Base-by-base conservation (phyloP, 2,113 vertebrate genomes). In the Colistium nudipinnis region DNA sequence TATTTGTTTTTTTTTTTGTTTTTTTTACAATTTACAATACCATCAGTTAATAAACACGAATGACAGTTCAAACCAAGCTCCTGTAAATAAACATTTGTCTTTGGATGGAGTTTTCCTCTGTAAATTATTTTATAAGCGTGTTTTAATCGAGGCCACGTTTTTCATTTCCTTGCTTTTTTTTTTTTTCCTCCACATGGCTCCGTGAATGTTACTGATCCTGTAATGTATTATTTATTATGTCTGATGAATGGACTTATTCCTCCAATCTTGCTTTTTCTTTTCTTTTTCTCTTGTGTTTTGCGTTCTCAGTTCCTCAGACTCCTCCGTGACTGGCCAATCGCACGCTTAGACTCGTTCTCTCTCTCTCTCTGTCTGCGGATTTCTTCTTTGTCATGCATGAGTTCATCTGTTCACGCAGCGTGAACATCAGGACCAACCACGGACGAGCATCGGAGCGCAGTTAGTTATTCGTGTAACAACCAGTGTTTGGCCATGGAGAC, bases 341-440 rank as follows among this genome's bases (percentile, higher is more conserved):
- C 75, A 55, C 35, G 64, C 62, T 54, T 36, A 69, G 56, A 64
- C 22, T 54, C 53, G n/a, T n/a, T n/a, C n/a, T n/a, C n/a, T n/a
- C n/a, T n/a, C n/a, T n/a, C n/a, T n/a, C 60, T 72, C 38, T 54
- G 41, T 56, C 61, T 52, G 44, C 52, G 54, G 45, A 73, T 74
- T 39, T 19, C 52, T 53, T 74, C 4, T 5, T 54, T 28, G 43
- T 81, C 66, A 44, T 44, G 76, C 77, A 54, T 77, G 57, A 53
- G 51, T 76, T n/a, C 59, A 65, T 66, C 22, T n/a, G 77, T 81
- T 81, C 74, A 79, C 62, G 54, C 64, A 11, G 61, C 28, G 67
- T 84, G 73, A 89, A 68, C 72, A 63, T 41, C 14, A 83, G 88
- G 89, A 92, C 92, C 91, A 89, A 89, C 74, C 1, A 41, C 55